phyloP scores from a whole-genome alignment of 1,140 invertebrate species.

The Drosophila tristis region DNA sequence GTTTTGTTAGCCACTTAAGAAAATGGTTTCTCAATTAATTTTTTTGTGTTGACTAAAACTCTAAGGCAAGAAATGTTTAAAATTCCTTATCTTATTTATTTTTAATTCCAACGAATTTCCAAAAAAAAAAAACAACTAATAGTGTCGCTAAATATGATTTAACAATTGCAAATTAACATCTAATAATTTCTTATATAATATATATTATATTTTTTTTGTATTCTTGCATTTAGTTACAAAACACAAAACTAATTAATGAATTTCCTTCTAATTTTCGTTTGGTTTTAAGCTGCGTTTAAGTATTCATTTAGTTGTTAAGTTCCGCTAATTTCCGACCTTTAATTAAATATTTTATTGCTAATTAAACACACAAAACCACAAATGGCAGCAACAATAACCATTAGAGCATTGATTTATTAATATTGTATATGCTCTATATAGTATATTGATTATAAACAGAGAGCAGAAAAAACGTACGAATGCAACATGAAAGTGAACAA shows the following conservation, averaged over 20 bases:
- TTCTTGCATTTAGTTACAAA: conserved; percentile 36
- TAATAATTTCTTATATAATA: too few species aligned
- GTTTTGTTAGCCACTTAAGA: too few species aligned
- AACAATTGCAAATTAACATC: conserved; percentile 1
- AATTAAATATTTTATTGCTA: conserved; percentile 49
- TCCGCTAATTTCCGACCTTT: conserved; percentile 40
- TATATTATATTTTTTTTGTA: conserved; percentile 9
- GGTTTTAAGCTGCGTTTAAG: conserved; percentile 49
- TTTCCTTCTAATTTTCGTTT: conserved; percentile 1
- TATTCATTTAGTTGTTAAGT: conserved; percentile 68
- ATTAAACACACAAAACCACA: conserved; percentile 41
- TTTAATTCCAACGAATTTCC: conserved; percentile 59
- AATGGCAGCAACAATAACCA: conserved; percentile 35
- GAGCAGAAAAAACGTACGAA: conserved; percentile 5
- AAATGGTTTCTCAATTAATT: conserved; percentile 16
- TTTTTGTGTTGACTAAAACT: conserved; percentile 1
- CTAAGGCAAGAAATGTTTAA: too few species aligned
- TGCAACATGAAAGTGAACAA: conserved; percentile 12
- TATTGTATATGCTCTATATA: conserved; percentile 30
- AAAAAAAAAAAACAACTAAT: not conserved
- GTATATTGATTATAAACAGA: conserved; percentile 20
- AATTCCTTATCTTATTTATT: too few species aligned
- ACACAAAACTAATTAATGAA: conserved; percentile 9
- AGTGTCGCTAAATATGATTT: conserved; percentile 45
- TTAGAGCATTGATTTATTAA: conserved; percentile 31